phyloP scores from a whole-genome alignment of 2,888 invertebrate genomes.

The Clunio marinus region DNA sequence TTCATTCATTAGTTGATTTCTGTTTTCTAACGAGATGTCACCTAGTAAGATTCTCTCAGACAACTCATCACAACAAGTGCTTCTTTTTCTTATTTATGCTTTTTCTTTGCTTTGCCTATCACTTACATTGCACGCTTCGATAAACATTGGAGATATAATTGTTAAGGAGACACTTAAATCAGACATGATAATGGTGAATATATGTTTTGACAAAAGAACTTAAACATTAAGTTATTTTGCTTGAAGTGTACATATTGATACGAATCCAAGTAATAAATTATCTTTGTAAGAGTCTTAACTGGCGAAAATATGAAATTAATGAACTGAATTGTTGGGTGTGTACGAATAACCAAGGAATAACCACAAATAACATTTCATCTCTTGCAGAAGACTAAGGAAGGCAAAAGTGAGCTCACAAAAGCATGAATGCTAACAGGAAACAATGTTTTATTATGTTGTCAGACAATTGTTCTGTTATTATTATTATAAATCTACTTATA shows the following conservation, averaged over 20 bases:
- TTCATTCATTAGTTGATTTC: not conserved
- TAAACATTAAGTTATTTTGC: too few species aligned
- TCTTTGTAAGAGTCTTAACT: conserved; percentile 28
- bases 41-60: not conserved
- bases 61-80: not conserved
- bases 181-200: not conserved
- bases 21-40: not conserved
- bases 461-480: conserved; percentile 16
- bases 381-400: not conserved
- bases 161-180: not conserved
- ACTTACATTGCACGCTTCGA: conserved; percentile 25
- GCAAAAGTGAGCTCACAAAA: not conserved
- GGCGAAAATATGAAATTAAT: conserved; percentile 26
- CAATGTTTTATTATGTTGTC: conserved; percentile 1
- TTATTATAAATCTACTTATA: conserved; percentile 25
- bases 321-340: not conserved
- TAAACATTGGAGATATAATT: conserved; percentile 19
- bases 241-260: conserved; percentile 32
- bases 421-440: not conserved
- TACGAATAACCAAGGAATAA: too few species aligned
- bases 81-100: not conserved
- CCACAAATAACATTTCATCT: too few species aligned
- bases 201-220: not conserved
- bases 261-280: conserved; percentile 7
- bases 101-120: not conserved